phyloP scores from a whole-genome alignment of 2,888 invertebrate genomes.

The Mythimna impura region DNA sequence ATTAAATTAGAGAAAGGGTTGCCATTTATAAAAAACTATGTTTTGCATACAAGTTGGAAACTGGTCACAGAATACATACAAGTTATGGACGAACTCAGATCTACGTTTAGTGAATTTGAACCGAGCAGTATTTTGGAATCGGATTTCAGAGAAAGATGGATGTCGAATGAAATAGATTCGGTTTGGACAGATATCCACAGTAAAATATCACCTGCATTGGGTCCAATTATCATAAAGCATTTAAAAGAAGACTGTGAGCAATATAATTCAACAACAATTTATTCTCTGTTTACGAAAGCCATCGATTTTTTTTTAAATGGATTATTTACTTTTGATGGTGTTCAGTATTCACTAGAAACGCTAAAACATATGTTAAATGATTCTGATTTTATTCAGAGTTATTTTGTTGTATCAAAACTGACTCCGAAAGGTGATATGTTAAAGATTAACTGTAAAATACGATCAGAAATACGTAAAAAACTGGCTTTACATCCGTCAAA shows the following conservation, averaged over 20 bases:
- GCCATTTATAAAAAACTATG: slow-evolving; percentile 41
- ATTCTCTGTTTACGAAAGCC: slow-evolving; percentile 17
- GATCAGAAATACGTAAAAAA: slow-evolving; percentile 39
- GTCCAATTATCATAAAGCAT: slow-evolving; percentile 2
- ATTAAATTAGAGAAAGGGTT: slow-evolving; percentile 57
- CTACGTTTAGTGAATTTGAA: not conserved
- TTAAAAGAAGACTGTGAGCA: slow-evolving; percentile 15
- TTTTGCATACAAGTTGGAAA: slow-evolving; percentile 65
- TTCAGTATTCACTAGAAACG: slow-evolving; percentile 26
- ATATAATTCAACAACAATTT: not conserved
- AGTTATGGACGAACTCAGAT: slow-evolving; percentile 50
- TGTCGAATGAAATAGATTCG: not conserved
- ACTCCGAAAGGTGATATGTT: slow-evolving; percentile 13
- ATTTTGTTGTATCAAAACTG: slow-evolving; percentile 42
- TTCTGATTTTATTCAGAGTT: slow-evolving; percentile 44
- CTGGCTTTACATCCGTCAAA: slow-evolving; percentile 54
- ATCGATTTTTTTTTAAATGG: not conserved
- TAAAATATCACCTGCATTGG: slow-evolving; percentile 7
- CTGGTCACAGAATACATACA: slow-evolving; percentile 62
- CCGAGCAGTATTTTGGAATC: not conserved
- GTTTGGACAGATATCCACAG: slow-evolving; percentile 45
- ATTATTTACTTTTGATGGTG: not conserved
- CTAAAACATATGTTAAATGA: slow-evolving; percentile 46
- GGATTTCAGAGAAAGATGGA: not conserved
- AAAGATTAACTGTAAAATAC: not conserved